Evolutionary conservation across 2,888 invertebrate species (phyloP).

Genomic region (Limnephilus marmoratus): DNA sequence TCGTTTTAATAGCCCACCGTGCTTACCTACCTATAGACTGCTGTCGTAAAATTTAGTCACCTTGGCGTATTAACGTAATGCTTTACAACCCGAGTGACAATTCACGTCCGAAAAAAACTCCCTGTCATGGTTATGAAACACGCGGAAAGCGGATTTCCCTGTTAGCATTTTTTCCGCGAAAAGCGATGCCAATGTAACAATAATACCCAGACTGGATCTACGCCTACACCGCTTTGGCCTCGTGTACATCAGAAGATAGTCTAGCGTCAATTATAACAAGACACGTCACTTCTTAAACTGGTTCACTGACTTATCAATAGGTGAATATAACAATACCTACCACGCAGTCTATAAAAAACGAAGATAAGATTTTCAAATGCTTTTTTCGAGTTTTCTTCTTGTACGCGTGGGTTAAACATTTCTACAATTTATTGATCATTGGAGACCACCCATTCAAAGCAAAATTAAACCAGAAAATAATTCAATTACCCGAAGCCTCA

Average conservation of each 20-base stretch:
- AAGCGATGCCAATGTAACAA: background rate
- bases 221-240: background rate
- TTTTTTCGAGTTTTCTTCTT: background rate
- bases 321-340: background rate
- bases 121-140: conserved; percentile 34
- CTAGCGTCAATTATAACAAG: conserved; percentile 9
- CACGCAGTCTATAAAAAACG: background rate
- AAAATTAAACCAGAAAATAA: background rate
- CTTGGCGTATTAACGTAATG: conserved; percentile 48
- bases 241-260: background rate
- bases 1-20: conserved; percentile 50
- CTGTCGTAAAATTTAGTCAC: conserved; percentile 38
- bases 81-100: conserved; percentile 26
- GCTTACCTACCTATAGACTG: conserved; percentile 24
- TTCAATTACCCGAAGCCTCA: background rate
- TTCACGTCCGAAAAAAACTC: conserved; percentile 33
- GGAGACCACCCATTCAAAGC: no score
- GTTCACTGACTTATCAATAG: conserved; percentile 14
- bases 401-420: background rate
- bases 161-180: conserved; percentile 19
- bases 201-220: conserved; percentile 4
- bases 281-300: conserved; percentile 13
- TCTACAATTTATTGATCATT: background rate
- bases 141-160: conserved; percentile 37
- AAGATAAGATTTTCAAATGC: background rate